Evolutionary conservation across 2,797 vertebrate species (phyloP).

Genomic region (Poliocrania exsul): DNA sequence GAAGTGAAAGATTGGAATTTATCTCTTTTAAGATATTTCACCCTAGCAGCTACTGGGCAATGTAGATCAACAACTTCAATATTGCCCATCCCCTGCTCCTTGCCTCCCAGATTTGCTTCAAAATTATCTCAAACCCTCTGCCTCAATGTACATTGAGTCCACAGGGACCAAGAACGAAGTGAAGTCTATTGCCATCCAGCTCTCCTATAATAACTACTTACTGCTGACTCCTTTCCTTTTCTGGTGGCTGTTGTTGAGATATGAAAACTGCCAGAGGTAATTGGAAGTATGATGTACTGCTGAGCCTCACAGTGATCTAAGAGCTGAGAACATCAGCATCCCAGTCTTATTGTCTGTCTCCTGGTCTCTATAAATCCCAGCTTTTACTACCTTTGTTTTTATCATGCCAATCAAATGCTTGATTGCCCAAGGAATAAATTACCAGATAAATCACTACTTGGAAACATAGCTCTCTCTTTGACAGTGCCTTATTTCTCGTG

Average conservation of each 20-base stretch:
- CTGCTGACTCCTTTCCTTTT: constrained; percentile 54
- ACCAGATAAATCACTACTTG: not conserved
- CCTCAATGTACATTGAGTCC: not conserved
- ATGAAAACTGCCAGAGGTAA: constrained; percentile 65
- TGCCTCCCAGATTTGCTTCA: not conserved
- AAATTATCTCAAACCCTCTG: not conserved
- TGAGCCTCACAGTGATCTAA: constrained; percentile 18
- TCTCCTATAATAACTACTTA: not conserved
- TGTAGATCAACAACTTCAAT: not conserved
- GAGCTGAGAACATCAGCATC: constrained; percentile 9
- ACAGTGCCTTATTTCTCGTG: not conserved
- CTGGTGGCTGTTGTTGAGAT: constrained; percentile 48
- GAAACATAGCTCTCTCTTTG: not conserved
- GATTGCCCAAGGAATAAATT: constrained; percentile 46
- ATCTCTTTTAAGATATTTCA: not conserved
- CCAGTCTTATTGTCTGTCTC: constrained; percentile 48
- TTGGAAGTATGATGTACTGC: constrained; percentile 61
- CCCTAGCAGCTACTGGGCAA: not conserved
- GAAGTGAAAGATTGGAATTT: not conserved
- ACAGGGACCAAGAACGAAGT: constrained; percentile 22
- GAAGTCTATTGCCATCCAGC: not conserved
- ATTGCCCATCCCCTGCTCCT: not conserved
- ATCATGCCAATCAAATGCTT: constrained; percentile 52
- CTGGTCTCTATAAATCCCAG: constrained; percentile 37
- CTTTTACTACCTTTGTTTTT: constrained; percentile 56